Evolutionary conservation across 2,797 vertebrate genomes (phyloP), one percentile per base, ranked within the genome.

Genomic region (Thunnus albacares): DNA sequence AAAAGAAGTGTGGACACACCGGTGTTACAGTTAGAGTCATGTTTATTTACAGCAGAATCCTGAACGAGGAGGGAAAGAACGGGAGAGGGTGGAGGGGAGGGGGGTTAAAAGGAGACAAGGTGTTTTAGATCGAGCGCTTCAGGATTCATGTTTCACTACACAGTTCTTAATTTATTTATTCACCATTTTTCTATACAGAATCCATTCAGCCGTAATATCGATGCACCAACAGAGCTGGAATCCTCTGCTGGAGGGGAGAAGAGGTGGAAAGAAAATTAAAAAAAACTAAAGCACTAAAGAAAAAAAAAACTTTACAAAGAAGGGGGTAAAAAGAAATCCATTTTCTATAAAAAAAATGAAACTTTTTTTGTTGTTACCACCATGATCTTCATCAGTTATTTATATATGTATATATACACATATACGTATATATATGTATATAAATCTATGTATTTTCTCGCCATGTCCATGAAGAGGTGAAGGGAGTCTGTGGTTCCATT

Each of bases 41-140:
- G 93, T 96, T 96, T 96, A 96, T 96, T 96, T 96, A 96, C 96
- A 96, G 92, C 90, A 95, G 93, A 95, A 93, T 95, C 94, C 94
- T 92, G 93, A 95, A 93, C 86, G 75, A 87, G 82, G 68, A 78
- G 87, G 84, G 84, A 77, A 59, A 82, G 85, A 80, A 35, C 65
- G 73, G 62, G 84, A 30, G 9, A 30, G 30, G 83, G 75, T 43
- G 53, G 41, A 67, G 64, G 80, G 74, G 57, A 45, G 74, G 55
- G 35, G 43, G 80, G 86, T 90, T 92, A 92, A 93, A 90, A 88
- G 88, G 90, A 90, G 88, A 94, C 85, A 92, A 92, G 88, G 88
- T 92, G 86, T 87, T 94, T 93, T 83, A 92, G 89, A 92, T 91
- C 92, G 88, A 95, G 86, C 83, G 88, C 88, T 85, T 94, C 92